A percentile compares a stretch with the other conserved stretches of the same genome.
Evolutionary conservation across 2,113 vertebrate genomes (phyloP).

Genomic region (Microcebus ravelobensis): DNA sequence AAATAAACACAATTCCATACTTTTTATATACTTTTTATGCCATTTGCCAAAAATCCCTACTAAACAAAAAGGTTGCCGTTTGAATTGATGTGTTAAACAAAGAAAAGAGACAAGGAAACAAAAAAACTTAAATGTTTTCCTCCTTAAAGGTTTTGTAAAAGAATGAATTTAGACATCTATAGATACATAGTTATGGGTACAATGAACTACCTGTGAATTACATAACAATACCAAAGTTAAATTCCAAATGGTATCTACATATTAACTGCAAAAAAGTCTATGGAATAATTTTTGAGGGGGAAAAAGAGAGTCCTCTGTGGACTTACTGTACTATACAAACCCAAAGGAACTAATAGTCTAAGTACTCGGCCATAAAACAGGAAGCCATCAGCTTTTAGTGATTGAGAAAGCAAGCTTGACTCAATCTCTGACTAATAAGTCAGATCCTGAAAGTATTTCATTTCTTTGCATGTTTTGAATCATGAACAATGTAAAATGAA

Average conservation of each 20-base stretch:
- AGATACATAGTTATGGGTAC: slow-evolving; percentile 79
- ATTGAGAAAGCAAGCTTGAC: slow-evolving; percentile 7
- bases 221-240: slow-evolving; percentile 75
- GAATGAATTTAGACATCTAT: slow-evolving; percentile 76
- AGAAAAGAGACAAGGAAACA: slow-evolving; percentile 48
- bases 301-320: slow-evolving; percentile 30
- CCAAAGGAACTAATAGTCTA: slow-evolving; percentile 41
- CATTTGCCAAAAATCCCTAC: slow-evolving; percentile 43
- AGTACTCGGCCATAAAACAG: not conserved
- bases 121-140: slow-evolving; percentile 64
- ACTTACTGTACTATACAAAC: slow-evolving; percentile 47
- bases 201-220: slow-evolving; percentile 83
- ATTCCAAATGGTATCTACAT: slow-evolving; percentile 78
- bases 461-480: slow-evolving; percentile 34
- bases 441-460: slow-evolving; percentile 27
- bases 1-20: not conserved
- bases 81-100: slow-evolving; percentile 60
- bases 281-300: slow-evolving; percentile 79
- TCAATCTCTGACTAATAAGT: slow-evolving; percentile 39
- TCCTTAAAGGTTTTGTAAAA: slow-evolving; percentile 79
- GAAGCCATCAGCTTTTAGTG: slow-evolving; percentile 16
- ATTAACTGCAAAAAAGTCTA: slow-evolving; percentile 79
- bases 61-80: slow-evolving; percentile 26
- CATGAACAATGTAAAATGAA: not conserved
- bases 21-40: slow-evolving; percentile 8